Evolutionary conservation across 2,888 invertebrate species (phyloP).

Genomic region (Eupithecia inturbata): DNA sequence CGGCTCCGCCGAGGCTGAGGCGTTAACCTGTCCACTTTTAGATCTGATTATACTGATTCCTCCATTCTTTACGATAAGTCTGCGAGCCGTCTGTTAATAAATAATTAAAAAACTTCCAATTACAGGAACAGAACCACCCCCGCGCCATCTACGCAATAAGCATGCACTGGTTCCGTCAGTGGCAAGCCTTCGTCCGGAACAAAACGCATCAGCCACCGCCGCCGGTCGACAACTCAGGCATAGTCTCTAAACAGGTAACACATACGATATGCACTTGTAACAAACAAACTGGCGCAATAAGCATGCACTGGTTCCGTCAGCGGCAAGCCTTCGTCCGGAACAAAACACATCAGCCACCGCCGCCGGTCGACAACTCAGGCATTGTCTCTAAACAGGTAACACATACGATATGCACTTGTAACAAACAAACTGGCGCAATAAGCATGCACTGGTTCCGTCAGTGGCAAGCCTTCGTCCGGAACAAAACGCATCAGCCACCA

Average conservation of each 20-base stretch:
- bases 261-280: too few species aligned
- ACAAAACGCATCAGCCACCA: slow-evolving; percentile 89
- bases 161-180: slow-evolving; percentile 94
- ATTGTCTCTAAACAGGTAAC: slow-evolving; percentile 75
- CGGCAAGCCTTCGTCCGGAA: slow-evolving; percentile 96
- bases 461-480: slow-evolving; percentile 95
- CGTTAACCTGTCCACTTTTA: too few species aligned
- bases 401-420: too few species aligned
- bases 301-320: slow-evolving; percentile 93
- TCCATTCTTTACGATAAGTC: neutral
- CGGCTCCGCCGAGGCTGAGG: too few species aligned
- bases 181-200: slow-evolving; percentile 95
- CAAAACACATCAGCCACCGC: slow-evolving; percentile 90
- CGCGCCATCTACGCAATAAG: slow-evolving; percentile 91
- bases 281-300: slow-evolving; percentile 84
- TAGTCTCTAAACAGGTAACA: slow-evolving; percentile 67
- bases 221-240: slow-evolving; percentile 93
- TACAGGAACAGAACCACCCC: slow-evolving; percentile 85
- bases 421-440: slow-evolving; percentile 81
- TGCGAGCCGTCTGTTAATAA: neutral
- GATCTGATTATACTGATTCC: too few species aligned
- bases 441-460: slow-evolving; percentile 94
- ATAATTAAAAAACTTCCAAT: neutral
- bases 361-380: slow-evolving; percentile 93
- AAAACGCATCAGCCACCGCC: slow-evolving; percentile 91